phyloP scores from a whole-genome alignment of 1,140 invertebrate genomes.

The Lerema accius region DNA sequence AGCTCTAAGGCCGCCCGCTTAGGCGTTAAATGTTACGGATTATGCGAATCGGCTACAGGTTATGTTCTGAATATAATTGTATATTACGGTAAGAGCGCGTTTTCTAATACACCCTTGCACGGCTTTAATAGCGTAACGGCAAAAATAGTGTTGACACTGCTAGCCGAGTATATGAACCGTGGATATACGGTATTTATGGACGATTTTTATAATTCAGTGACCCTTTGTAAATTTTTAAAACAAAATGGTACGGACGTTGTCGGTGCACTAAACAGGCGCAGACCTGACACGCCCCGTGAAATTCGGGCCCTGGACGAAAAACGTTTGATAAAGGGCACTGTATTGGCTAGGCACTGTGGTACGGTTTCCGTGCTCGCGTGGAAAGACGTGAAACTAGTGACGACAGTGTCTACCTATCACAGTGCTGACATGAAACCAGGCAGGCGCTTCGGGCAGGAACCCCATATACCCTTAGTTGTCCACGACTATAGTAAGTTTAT shows the following conservation, averaged over 20 bases:
- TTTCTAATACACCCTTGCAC: no score
- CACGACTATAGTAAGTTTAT: no score
- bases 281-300: neutral
- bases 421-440: no score
- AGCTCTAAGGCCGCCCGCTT: no score
- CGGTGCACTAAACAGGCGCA: constrained; percentile 34
- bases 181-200: constrained; percentile 39
- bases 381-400: no score
- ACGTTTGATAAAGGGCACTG: constrained; percentile 9
- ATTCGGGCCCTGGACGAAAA: constrained; percentile 22
- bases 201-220: constrained; percentile 44
- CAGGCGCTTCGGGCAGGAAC: no score
- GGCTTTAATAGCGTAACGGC: no score
- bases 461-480: no score
- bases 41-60: constrained; percentile 37
- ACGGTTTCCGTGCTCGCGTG: constrained; percentile 26
- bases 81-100: no score
- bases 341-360: constrained; percentile 35
- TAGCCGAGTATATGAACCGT: no score
- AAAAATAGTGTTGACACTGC: no score
- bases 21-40: constrained; percentile 38
- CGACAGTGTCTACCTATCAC: no score
- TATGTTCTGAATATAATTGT: constrained; percentile 25
- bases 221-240: constrained; percentile 39
- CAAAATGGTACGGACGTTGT: constrained; percentile 36